These are phyloP conservation scores for Onychomys leucogaster DNA, from an alignment of 2,797 vertebrate genomes.

Conservation along the genomic window DNA sequence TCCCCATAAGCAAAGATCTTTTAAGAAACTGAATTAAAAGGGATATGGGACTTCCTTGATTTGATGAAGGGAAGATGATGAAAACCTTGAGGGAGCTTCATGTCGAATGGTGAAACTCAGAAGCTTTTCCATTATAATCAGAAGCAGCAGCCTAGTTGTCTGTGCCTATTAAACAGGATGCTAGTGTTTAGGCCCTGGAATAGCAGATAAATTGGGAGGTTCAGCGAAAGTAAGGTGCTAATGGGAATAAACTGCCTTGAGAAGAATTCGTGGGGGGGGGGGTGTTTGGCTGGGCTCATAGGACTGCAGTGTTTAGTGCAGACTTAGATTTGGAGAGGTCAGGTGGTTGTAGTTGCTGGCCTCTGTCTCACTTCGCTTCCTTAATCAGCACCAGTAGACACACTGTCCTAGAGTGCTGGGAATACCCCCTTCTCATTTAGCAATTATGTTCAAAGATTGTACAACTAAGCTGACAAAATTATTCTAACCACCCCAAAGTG, in stretches of 20 bases:
- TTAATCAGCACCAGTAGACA: background rate
- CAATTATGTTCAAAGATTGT: background rate
- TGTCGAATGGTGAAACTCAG: conserved; percentile 12
- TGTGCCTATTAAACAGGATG: background rate
- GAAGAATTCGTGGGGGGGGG: background rate
- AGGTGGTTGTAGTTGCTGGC: background rate
- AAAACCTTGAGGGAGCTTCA: background rate
- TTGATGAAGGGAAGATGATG: background rate
- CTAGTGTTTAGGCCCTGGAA: background rate
- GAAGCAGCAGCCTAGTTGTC: background rate
- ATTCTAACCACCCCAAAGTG: conserved; percentile 23
- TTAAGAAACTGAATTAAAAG: conserved; percentile 25
- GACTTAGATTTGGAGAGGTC: conserved; percentile 25
- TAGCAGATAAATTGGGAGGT: conserved; percentile 31
- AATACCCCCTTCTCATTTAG: conserved; percentile 13
- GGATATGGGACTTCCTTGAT: conserved; percentile 24
- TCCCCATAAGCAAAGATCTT: background rate
- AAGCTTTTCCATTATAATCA: background rate
- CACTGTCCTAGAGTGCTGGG: background rate
- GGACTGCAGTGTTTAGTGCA: background rate
- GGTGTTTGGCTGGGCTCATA: background rate
- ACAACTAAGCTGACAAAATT: conserved; percentile 51
- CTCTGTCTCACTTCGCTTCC: background rate
- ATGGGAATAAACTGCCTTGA: conserved; percentile 1
- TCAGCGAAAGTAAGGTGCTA: conserved; percentile 8